phyloP scores from a whole-genome alignment of 2,797 vertebrate genomes.

The Luscinia luscinia region DNA sequence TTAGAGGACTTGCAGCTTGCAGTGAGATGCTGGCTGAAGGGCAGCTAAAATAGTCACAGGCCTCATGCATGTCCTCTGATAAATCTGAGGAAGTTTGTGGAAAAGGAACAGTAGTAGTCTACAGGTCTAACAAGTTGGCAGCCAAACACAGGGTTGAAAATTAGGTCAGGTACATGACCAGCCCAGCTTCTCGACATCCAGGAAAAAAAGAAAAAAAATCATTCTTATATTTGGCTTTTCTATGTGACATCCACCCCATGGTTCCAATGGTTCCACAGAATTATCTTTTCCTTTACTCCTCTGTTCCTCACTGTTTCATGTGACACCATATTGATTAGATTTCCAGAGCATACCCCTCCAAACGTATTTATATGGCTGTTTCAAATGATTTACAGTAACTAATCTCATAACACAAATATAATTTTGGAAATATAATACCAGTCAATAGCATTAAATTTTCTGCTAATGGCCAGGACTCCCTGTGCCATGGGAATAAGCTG shows the following conservation, averaged over 20 bases:
- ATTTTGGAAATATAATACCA: slow-evolving; percentile 36
- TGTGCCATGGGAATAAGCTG: not conserved
- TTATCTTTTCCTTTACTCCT: not conserved
- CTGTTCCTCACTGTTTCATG: not conserved
- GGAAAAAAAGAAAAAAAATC: not conserved
- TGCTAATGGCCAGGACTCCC: not conserved
- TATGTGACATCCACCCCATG: not conserved
- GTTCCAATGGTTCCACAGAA: not conserved
- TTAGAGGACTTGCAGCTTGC: too few relatives aligned
- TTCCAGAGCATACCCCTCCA: not conserved
- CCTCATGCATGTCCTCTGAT: not conserved
- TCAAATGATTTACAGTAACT: slow-evolving; percentile 47
- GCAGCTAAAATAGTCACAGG: not conserved
- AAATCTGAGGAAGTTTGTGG: not conserved
- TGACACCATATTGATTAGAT: slow-evolving; percentile 29
- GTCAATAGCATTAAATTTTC: slow-evolving; percentile 38
- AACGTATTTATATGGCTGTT: slow-evolving; percentile 44
- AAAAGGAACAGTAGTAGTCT: not conserved
- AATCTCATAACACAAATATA: slow-evolving; percentile 21
- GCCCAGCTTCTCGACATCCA: not conserved
- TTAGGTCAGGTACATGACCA: not conserved
- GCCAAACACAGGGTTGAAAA: not conserved
- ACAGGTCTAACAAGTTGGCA: not conserved
- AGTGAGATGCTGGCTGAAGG: not conserved
- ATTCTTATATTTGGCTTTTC: not conserved